Evolutionary conservation across 2,888 invertebrate species (phyloP), one percentile per base, ranked within the genome.

Genomic region (Dyspetes luteomarginatus): DNA sequence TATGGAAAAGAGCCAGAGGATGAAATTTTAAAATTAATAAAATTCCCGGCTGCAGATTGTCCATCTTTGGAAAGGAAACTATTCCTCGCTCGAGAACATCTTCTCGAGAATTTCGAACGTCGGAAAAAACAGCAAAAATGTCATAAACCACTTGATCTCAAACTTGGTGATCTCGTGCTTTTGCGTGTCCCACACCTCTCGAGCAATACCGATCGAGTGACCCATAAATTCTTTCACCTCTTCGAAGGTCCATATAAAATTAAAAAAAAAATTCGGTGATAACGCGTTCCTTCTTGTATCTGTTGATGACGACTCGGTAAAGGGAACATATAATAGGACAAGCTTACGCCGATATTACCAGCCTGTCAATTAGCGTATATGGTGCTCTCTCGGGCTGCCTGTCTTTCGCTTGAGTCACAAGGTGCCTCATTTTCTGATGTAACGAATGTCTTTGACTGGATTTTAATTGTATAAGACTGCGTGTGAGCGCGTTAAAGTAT

Each of bases 181-280:
- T 56, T 69, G 2, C 52, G 55, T 4, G 79, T 68, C 0, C 79
- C 79, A 0, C 74, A 75, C 30, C 56, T 52, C 0, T 79, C 74
- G 0, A 72, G 62, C 19, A 43, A 58, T 43, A 28, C 43, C 5
- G 67, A 79, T 5, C n/a, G 74, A 9, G 68, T 74, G 1, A 79
- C 64, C 1, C 64, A 60, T n/a, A 79, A 68, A 30, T 75, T 67
- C 26, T 75, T 75, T 12, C 43, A 67, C 15, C n/a, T 75, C 5
- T 75, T 45, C 15, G 67, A 76, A 19, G 69, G 69, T 12, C 76
- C 76, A 9, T 68, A 69, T 62, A 19, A 22, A 22, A 68, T 76
- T n/a, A n/a, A 5, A 3, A 26, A n/a, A 26, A 36, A 28, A 36
- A 5, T 12, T 36, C 5, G 58, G 58, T 2, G 19, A 4, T 3